A percentile compares a stretch with the other conserved stretches of the same genome.
Conservation (phyloP, 2,888 invertebrate species). For the Campoletis raptor region DNA sequence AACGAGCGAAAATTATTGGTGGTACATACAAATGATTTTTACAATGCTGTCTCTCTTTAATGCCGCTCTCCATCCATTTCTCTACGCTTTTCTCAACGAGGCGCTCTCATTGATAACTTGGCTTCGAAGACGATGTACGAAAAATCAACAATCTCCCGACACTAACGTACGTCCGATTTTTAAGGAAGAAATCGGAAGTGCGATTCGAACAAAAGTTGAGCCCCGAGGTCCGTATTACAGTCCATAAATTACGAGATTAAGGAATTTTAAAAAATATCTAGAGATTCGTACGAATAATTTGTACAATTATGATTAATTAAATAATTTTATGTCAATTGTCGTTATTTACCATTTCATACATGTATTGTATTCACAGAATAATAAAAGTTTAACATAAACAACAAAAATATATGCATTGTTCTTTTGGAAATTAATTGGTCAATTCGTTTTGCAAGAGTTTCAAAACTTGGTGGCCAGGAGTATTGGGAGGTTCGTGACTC, state of each 20-base stretch:
- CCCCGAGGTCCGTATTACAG: constrained; percentile 70
- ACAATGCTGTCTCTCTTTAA: constrained; percentile 86
- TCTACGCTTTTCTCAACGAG: constrained; percentile 87
- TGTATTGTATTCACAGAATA: too few relatives aligned
- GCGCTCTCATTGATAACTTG: constrained; percentile 79
- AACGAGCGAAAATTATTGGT: constrained; percentile 79
- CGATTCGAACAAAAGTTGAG: constrained; percentile 61
- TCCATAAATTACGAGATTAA: constrained; percentile 7
- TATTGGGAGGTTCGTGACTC: constrained; percentile 81
- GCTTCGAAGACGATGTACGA: constrained; percentile 60
- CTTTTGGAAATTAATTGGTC: not conserved
- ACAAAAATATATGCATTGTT: not conserved
- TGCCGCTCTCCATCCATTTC: constrained; percentile 87
- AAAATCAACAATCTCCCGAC: constrained; percentile 25
- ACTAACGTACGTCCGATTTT: constrained; percentile 25
- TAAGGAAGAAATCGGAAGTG: constrained; percentile 46
- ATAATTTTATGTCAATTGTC: not conserved
- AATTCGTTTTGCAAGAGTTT: constrained; percentile 73
- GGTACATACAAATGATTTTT: constrained; percentile 86
- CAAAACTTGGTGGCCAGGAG: constrained; percentile 82
- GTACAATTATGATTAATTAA: not conserved
- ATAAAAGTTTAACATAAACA: too few relatives aligned
- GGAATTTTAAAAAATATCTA: too few relatives aligned
- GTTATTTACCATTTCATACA: too few relatives aligned
- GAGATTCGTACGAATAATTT: too few relatives aligned